These are phyloP conservation scores for Coturnix japonica DNA, from an alignment of 2,113 vertebrate genomes.

Conservation along the genomic window DNA sequence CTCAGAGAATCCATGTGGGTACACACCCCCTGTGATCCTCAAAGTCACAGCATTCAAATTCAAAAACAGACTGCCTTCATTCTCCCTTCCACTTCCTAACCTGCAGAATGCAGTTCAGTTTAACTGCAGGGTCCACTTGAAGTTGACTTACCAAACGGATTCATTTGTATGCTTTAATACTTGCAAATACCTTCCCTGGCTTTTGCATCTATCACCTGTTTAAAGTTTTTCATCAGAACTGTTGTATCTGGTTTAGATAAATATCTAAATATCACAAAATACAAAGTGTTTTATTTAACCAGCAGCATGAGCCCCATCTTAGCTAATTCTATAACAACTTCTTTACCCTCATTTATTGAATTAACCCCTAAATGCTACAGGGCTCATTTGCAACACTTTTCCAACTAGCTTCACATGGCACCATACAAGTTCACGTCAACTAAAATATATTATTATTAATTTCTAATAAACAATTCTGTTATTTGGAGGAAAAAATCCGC, in stretches of 20 bases:
- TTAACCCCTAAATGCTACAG: background rate
- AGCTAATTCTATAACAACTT: background rate
- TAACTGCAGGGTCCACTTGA: background rate
- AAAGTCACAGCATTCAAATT: background rate
- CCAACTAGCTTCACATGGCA: background rate
- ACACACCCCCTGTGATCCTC: background rate
- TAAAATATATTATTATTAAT: background rate
- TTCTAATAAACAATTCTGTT: background rate
- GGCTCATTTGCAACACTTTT: background rate
- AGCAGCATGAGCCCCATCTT: background rate
- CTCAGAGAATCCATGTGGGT: background rate
- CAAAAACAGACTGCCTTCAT: background rate
- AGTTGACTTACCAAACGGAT: background rate
- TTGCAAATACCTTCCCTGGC: background rate
- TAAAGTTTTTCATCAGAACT: background rate
- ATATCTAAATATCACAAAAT: background rate
- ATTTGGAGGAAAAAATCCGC: background rate
- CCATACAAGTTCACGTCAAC: background rate
- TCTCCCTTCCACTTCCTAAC: background rate
- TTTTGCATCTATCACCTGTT: background rate
- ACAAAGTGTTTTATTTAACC: background rate
- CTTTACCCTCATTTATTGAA: background rate
- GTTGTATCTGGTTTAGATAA: background rate
- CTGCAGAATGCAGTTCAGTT: background rate
- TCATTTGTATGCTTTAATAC: background rate